Conservation (phyloP, 2,888 invertebrate genomes). For the Dendrolimus houi region DNA sequence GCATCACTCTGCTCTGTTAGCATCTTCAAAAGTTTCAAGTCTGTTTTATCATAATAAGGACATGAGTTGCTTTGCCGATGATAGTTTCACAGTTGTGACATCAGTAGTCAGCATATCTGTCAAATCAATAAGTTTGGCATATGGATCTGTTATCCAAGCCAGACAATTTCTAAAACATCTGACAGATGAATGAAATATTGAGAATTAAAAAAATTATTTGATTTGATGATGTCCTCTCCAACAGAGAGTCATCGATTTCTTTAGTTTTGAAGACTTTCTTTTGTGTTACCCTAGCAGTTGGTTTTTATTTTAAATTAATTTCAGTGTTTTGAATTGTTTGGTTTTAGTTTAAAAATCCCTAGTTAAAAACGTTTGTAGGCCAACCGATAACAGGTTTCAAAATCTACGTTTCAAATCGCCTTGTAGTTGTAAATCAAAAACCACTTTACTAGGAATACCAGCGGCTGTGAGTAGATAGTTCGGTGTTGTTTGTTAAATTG, state of each 20-base stretch:
- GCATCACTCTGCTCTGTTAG: too few species aligned
- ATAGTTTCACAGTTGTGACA: too few species aligned
- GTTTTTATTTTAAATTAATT: conserved; percentile 20
- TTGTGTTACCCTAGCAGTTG: conserved; percentile 25
- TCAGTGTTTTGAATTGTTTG: conserved; percentile 15
- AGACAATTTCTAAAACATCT: too few species aligned
- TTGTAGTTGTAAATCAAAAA: conserved; percentile 7
- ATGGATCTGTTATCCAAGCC: too few species aligned
- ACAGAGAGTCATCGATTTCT: conserved; percentile 49
- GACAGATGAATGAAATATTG: too few species aligned
- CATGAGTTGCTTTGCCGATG: too few species aligned
- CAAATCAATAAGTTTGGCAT: too few species aligned
- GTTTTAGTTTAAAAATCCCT: conserved; percentile 11
- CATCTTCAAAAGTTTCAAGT: too few species aligned
- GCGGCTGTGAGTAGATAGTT: conserved; percentile 22
- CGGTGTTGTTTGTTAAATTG: neutral
- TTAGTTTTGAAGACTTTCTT: conserved; percentile 49
- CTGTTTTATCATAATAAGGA: too few species aligned
- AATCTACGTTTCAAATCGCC: conserved; percentile 4
- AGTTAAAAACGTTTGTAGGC: conserved; percentile 16
- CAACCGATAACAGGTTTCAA: conserved; percentile 12
- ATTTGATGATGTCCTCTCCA: conserved; percentile 35
- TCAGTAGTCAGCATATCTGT: too few species aligned
- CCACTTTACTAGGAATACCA: conserved; percentile 7
- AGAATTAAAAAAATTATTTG: conserved; percentile 4